phyloP scores from a whole-genome alignment of 2,888 invertebrate genomes.

The Ectobius pallidus region DNA sequence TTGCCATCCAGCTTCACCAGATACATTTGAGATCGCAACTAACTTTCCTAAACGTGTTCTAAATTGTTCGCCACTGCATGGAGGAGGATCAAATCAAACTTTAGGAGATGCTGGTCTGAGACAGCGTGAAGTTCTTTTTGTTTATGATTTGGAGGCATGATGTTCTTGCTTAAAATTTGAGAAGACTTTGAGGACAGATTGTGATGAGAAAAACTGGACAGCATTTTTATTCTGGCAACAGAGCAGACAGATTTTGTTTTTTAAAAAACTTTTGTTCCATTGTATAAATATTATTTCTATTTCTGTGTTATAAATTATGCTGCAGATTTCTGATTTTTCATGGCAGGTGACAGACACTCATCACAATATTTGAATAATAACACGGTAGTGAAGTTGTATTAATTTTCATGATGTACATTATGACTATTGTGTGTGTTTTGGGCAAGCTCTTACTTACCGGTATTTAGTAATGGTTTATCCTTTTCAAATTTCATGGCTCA shows the following conservation, averaged over 20 bases:
- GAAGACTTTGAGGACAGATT: not conserved
- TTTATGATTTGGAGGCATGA: constrained; percentile 88
- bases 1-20: constrained; percentile 91
- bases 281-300: not conserved
- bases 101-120: constrained; percentile 82
- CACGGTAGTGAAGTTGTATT: not conserved
- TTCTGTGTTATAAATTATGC: not conserved
- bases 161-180: not conserved
- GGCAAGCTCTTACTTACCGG: no score
- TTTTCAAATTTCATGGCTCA: no score
- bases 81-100: constrained; percentile 60
- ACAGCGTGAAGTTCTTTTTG: constrained; percentile 90
- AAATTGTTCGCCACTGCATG: constrained; percentile 64
- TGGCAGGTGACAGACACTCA: not conserved
- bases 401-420: not conserved
- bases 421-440: no score
- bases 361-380: not conserved
- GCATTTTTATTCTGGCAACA: not conserved
- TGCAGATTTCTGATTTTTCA: not conserved
- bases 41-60: constrained; percentile 92
- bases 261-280: not conserved
- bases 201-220: not conserved
- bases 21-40: constrained; percentile 93
- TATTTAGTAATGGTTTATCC: no score
- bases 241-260: not conserved